Percentiles rank a stretch among this genome's conserved stretches.
These are phyloP conservation scores for Sciaenops ocellatus DNA, from an alignment of 2,797 vertebrate species.

Conservation along the genomic window DNA sequence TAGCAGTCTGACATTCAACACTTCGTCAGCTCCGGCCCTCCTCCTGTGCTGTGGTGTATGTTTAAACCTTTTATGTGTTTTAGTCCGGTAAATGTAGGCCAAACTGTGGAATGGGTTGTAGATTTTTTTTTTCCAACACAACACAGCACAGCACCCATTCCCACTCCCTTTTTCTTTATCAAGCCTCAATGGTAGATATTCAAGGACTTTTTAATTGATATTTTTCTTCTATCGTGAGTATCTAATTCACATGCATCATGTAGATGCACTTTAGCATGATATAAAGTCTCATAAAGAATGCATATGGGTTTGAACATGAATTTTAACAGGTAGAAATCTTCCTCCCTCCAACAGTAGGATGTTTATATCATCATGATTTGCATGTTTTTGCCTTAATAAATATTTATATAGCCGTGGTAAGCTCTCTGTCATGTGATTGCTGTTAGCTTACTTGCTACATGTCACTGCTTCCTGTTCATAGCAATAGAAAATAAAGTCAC, in stretches of 20 bases:
- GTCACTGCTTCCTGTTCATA: conserved; percentile 15
- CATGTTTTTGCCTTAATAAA: conserved; percentile 48
- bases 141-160: not conserved
- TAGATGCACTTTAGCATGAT: not conserved
- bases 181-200: not conserved
- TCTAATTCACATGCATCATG: not conserved
- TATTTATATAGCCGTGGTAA: conserved; percentile 33
- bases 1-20: conserved; percentile 37
- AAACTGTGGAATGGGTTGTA: conserved; percentile 1
- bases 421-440: conserved; percentile 28
- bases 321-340: not conserved
- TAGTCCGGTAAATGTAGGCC: conserved; percentile 23
- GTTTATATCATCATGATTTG: conserved; percentile 41
- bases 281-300: no score
- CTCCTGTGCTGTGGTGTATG: conserved; percentile 18
- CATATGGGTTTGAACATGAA: no score
- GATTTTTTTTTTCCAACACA: not conserved
- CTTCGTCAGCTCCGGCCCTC: conserved; percentile 2
- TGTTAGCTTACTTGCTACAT: not conserved
- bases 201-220: not conserved
- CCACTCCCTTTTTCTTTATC: conserved; percentile 25
- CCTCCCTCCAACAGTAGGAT: not conserved
- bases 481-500: conserved; percentile 15
- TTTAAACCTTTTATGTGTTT: conserved; percentile 29
- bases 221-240: not conserved